These are phyloP conservation scores for Dendrocincla fuliginosa DNA, from an alignment of 2,797 vertebrate species.

Conservation along the genomic window DNA sequence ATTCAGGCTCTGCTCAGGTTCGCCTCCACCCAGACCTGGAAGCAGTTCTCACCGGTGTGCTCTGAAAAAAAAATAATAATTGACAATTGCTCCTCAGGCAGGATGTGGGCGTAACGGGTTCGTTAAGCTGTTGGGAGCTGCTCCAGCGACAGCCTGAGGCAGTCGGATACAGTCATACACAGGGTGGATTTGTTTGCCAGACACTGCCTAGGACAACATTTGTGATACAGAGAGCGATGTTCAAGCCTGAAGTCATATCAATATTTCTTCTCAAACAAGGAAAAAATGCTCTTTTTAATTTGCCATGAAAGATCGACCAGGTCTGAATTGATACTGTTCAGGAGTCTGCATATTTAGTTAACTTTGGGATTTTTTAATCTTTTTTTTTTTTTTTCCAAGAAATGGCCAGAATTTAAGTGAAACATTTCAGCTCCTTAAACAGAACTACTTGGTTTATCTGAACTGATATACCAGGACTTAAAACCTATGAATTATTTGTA, in stretches of 20 bases:
- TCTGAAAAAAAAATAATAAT: not conserved
- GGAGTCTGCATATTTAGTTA: not conserved
- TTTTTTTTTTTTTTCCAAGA: not conserved
- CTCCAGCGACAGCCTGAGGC: not conserved
- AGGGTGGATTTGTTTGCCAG: not conserved
- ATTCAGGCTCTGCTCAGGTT: not conserved
- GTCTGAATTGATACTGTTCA: not conserved
- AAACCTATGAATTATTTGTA: not conserved
- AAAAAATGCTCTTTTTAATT: not conserved
- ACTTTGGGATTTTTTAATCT: not conserved
- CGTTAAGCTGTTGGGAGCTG: not conserved
- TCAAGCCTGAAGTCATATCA: not conserved
- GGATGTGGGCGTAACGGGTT: not conserved
- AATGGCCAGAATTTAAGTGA: not conserved
- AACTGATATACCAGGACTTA: not conserved
- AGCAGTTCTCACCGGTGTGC: constrained; percentile 1
- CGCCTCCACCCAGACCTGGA: constrained; percentile 31
- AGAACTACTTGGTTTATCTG: not conserved
- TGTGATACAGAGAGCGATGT: not conserved
- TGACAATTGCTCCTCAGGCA: not conserved
- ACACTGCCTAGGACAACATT: not conserved
- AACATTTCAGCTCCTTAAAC: not conserved
- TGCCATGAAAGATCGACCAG: not conserved
- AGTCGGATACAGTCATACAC: rapidly evolving
- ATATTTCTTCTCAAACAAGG: not conserved